Evolutionary conservation across 2,797 vertebrate genomes (phyloP).

Genomic region (Lerista edwardsae): DNA sequence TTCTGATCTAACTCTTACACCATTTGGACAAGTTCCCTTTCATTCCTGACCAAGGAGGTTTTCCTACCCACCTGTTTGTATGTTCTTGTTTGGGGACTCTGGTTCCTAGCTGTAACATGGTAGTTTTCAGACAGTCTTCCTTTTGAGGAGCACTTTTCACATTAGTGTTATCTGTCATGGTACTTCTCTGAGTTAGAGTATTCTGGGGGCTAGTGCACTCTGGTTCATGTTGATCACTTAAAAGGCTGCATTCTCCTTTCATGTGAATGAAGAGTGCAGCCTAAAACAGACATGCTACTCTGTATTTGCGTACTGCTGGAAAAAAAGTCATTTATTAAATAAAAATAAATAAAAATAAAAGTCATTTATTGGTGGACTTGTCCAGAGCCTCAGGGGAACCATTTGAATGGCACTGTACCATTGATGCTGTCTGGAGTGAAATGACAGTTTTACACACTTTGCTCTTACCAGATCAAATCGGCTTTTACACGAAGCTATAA

Average conservation of each 20-base stretch:
- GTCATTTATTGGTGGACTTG: neutral
- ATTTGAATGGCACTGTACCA: neutral
- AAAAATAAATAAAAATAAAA: no score
- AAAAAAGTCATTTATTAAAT: no score
- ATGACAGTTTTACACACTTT: neutral
- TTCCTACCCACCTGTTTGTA: neutral
- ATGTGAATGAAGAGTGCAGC: neutral
- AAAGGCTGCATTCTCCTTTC: neutral
- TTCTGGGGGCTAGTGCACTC: neutral
- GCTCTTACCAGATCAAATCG: slow-evolving; percentile 87
- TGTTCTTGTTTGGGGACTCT: neutral
- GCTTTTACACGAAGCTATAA: slow-evolving; percentile 96
- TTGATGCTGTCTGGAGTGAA: neutral
- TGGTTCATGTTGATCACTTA: no score
- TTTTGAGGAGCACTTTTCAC: neutral
- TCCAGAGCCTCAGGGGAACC: neutral
- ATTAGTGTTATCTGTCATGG: no score
- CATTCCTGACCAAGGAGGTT: neutral
- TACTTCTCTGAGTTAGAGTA: neutral
- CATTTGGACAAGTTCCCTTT: neutral
- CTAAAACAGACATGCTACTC: neutral
- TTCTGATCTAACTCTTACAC: neutral
- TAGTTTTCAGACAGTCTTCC: neutral
- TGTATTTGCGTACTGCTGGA: neutral
- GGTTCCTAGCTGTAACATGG: neutral